Percentiles rank a stretch among this genome's conserved stretches.
Conservation (phyloP, 1,140 invertebrate species). For the Scaptodrosophila lebanonensis region DNA sequence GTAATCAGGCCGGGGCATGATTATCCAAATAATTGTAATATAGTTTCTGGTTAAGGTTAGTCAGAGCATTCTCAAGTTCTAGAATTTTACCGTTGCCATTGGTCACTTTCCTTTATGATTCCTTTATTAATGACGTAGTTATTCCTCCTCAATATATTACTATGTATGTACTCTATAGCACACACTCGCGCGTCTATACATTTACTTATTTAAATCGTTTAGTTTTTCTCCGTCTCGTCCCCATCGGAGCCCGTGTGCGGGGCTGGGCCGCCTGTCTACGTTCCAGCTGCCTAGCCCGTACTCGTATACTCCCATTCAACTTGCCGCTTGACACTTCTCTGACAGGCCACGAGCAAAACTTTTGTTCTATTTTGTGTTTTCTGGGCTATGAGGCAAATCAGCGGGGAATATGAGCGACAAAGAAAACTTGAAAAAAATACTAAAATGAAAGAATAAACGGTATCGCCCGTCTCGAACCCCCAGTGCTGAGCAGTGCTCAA, state of each 20-base stretch:
- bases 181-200: constrained; percentile 29
- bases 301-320: constrained; percentile 53
- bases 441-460: constrained; percentile 63
- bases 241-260: constrained; percentile 13
- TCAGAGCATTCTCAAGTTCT: too few relatives aligned
- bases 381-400: constrained; percentile 25
- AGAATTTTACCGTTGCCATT: too few relatives aligned
- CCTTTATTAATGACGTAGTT: constrained; percentile 65
- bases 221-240: constrained; percentile 20
- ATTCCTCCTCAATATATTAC: constrained; percentile 41
- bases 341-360: constrained; percentile 68
- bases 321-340: constrained; percentile 75
- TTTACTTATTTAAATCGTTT: constrained; percentile 74
- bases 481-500: too few relatives aligned
- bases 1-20: too few relatives aligned
- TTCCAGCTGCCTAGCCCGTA: not conserved
- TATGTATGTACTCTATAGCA: too few relatives aligned
- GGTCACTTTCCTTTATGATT: too few relatives aligned
- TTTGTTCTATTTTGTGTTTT: constrained; percentile 58
- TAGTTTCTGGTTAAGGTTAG: too few relatives aligned
- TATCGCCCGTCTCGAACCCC: too few relatives aligned
- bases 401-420: constrained; percentile 24
- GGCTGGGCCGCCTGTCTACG: constrained; percentile 12
- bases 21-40: too few relatives aligned
- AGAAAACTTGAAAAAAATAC: constrained; percentile 52